Percentiles rank a stretch among this genome's conserved stretches.
Conservation (phyloP, 2,113 vertebrate species). For the Nanger granti region DNA sequence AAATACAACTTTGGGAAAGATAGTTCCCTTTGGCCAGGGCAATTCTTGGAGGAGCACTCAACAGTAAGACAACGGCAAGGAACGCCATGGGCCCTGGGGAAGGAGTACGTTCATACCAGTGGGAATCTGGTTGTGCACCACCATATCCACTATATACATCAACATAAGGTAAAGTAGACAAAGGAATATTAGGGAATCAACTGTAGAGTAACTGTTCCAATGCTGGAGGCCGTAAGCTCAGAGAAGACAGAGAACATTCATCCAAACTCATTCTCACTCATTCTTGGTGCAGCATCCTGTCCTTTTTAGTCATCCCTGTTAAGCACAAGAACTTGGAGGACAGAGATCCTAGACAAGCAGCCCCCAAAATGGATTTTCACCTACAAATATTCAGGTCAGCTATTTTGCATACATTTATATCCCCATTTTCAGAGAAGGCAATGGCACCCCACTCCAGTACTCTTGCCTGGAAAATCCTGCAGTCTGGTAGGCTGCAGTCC, state of each 20-base stretch:
- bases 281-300: not conserved
- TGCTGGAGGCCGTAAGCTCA: not conserved
- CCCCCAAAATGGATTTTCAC: not conserved
- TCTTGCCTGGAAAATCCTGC: no score
- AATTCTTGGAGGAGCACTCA: not conserved
- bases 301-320: not conserved
- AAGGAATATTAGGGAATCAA: not conserved
- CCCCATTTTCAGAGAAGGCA: not conserved
- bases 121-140: not conserved
- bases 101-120: not conserved
- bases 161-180: not conserved
- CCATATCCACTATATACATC: no score
- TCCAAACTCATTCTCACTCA: not conserved
- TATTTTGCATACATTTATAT: not conserved
- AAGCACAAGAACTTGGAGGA: not conserved
- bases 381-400: not conserved
- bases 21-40: not conserved
- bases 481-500: no score
- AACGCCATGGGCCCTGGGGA: not conserved
- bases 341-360: not conserved
- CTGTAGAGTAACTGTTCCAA: not conserved
- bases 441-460: no score
- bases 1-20: not conserved
- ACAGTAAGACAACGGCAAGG: not conserved
- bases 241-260: not conserved